These are phyloP conservation scores for Chrysolina americana DNA, from an alignment of 2,888 invertebrate genomes.

Conservation along the genomic window DNA sequence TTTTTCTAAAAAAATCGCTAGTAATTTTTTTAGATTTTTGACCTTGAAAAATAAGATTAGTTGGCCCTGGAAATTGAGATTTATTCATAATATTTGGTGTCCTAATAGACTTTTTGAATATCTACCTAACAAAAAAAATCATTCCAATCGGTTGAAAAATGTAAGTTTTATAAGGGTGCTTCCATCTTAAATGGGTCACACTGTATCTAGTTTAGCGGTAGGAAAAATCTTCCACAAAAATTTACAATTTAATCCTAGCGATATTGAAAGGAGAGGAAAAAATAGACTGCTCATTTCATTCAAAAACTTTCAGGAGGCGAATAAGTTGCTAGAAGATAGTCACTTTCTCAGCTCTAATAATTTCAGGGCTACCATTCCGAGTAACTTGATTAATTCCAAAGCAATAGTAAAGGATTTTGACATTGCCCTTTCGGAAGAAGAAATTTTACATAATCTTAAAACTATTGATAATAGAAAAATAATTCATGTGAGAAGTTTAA, in stretches of 20 bases:
- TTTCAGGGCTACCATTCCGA: neutral
- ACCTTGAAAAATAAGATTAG: no score
- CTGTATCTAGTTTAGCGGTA: neutral
- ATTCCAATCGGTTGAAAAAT: no score
- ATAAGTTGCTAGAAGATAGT: neutral
- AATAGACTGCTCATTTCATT: constrained; percentile 14
- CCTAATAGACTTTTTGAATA: no score
- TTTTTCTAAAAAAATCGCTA: no score
- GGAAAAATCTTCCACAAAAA: no score
- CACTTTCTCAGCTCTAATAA: constrained; percentile 1
- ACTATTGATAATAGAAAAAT: neutral
- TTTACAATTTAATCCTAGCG: neutral
- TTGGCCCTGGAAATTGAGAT: no score
- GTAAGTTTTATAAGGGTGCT: no score
- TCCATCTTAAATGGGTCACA: no score
- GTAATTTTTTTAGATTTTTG: no score
- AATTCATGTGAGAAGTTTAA: neutral
- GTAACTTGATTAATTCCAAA: neutral
- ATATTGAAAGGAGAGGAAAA: neutral
- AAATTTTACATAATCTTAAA: neutral
- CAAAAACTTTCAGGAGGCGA: neutral
- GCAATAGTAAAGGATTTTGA: neutral
- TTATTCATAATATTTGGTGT: no score
- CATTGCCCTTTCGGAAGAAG: neutral
- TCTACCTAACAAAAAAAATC: no score